These are phyloP conservation scores for Hypercompe scribonia DNA, from an alignment of 2,888 invertebrate genomes.

Conservation along the genomic window DNA sequence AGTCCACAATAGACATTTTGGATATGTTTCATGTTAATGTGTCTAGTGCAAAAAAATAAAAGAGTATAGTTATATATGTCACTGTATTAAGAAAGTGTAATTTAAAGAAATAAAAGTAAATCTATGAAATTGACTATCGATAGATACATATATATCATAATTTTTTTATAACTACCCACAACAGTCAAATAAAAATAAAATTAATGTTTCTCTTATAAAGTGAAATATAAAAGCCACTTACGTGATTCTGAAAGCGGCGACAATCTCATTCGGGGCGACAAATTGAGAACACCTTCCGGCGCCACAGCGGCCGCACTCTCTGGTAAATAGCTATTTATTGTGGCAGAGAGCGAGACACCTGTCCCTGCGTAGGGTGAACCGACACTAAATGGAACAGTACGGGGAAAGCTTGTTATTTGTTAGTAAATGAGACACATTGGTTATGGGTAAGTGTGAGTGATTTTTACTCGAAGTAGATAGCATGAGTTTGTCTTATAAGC, in stretches of 20 bases:
- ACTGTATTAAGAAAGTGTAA: neutral
- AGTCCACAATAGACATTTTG: neutral
- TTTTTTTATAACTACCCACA: conserved; percentile 5
- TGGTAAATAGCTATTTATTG: conserved; percentile 83
- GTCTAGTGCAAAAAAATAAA: neutral
- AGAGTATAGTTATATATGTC: too few relatives aligned
- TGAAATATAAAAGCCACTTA: conserved; percentile 83
- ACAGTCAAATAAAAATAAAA: conserved; percentile 48
- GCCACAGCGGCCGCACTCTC: conserved; percentile 66
- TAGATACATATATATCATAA: neutral
- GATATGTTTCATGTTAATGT: neutral
- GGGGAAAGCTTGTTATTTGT: conserved; percentile 24
- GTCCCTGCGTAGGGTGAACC: conserved; percentile 63
- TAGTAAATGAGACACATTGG: conserved; percentile 15
- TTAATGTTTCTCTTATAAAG: conserved; percentile 63
- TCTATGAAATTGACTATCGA: neutral
- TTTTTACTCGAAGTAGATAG: neutral
- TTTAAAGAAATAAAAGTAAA: neutral
- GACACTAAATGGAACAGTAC: conserved; percentile 49
- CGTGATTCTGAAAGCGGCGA: conserved; percentile 81
- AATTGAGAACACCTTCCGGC: conserved; percentile 83
- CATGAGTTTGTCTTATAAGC: neutral
- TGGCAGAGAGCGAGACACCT: conserved; percentile 75
- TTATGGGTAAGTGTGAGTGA: neutral
- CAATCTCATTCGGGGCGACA: conserved; percentile 83